phyloP scores from a whole-genome alignment of 2,797 vertebrate genomes.

The Okamejei kenojei region DNA sequence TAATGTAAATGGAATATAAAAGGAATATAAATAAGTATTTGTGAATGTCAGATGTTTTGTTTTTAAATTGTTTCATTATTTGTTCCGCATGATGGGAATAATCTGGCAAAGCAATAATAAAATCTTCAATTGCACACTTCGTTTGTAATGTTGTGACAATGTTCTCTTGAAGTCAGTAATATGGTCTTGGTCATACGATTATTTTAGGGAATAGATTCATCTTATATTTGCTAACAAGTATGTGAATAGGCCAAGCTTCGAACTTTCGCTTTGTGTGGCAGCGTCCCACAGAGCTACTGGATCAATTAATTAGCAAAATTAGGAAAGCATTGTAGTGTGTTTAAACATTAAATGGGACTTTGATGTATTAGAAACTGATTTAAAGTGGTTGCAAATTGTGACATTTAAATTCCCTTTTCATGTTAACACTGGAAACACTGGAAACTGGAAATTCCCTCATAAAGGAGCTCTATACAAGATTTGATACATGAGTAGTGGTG shows the following conservation, averaged over 20 bases:
- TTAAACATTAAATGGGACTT: not conserved
- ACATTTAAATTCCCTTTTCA: not conserved
- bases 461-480: not conserved
- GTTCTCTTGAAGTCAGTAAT: not conserved
- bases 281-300: not conserved
- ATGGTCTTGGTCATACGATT: too few relatives aligned
- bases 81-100: slow-evolving; percentile 12
- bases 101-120: slow-evolving; percentile 5
- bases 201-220: not conserved
- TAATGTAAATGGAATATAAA: not conserved
- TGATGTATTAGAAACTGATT: not conserved
- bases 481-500: not conserved
- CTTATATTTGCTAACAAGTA: not conserved
- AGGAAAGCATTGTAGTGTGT: not conserved
- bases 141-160: too few relatives aligned
- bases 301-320: not conserved
- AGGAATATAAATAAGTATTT: not conserved
- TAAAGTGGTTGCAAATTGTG: not conserved
- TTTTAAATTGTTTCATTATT: slow-evolving; percentile 12
- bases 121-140: not conserved
- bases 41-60: slow-evolving; percentile 16
- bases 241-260: not conserved
- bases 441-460: not conserved
- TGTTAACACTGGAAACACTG: too few relatives aligned
- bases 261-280: too few relatives aligned